A percentile compares a stretch with the other conserved stretches of the same genome.
Conservation (phyloP, 1,140 invertebrate genomes). For the Aphidius ervi region DNA sequence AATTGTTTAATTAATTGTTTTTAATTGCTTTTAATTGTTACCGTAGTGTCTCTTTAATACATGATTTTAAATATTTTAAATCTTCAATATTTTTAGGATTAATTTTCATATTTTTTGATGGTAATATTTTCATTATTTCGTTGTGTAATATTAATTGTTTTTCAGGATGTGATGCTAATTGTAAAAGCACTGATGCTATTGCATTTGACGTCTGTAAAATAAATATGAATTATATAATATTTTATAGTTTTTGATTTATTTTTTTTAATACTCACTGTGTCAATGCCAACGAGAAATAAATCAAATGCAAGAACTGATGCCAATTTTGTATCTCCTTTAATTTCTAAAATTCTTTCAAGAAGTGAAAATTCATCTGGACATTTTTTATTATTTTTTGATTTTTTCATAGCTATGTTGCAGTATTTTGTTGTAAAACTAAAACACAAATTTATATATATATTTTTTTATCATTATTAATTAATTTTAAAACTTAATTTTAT, state of each 20-base stretch:
- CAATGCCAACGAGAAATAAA: slow-evolving; percentile 81
- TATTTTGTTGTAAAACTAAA: slow-evolving; percentile 59
- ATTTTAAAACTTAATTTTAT: background rate
- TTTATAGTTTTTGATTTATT: background rate
- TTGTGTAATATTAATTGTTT: slow-evolving; percentile 68
- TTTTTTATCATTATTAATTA: background rate
- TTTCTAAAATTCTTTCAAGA: slow-evolving; percentile 59
- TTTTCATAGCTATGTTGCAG: slow-evolving; percentile 31
- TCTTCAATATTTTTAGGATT: slow-evolving; percentile 64
- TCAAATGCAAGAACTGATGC: slow-evolving; percentile 76
- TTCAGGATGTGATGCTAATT: slow-evolving; percentile 70
- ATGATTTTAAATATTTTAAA: slow-evolving; percentile 78
- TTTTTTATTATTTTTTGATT: slow-evolving; percentile 42
- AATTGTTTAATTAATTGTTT: background rate
- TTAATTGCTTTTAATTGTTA: slow-evolving; percentile 34
- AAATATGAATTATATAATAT: slow-evolving; percentile 1
- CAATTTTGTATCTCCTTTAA: slow-evolving; percentile 62
- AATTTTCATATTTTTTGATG: slow-evolving; percentile 54
- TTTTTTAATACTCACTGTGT: slow-evolving; percentile 62
- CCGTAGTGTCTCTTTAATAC: slow-evolving; percentile 86
- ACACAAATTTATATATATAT: background rate
- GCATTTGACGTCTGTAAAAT: slow-evolving; percentile 69
- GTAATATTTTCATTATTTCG: slow-evolving; percentile 65
- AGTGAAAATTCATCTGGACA: slow-evolving; percentile 55
- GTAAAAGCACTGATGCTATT: slow-evolving; percentile 73